Evolutionary conservation across 2,113 vertebrate species (phyloP).

Genomic region (Callionymus lyra): DNA sequence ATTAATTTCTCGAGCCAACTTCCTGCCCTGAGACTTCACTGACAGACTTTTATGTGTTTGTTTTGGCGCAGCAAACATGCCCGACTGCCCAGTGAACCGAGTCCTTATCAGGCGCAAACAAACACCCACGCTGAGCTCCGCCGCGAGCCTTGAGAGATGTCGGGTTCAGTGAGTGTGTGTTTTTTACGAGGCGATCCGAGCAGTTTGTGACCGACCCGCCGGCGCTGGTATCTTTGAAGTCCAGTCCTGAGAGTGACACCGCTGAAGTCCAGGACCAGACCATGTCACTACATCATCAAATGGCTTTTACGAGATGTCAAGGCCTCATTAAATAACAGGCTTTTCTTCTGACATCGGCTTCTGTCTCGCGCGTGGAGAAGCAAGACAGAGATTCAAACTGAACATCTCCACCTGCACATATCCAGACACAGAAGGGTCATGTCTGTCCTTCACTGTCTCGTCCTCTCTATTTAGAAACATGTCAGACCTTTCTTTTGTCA

Average conservation of each 20-base stretch:
- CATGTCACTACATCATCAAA: conserved; percentile 21
- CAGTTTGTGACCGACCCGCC: conserved; percentile 28
- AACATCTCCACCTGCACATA: conserved; percentile 28
- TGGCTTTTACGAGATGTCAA: conserved; percentile 13
- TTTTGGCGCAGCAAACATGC: conserved; percentile 36
- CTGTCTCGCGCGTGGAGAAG: conserved; percentile 7
- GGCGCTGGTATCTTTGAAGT: conserved; percentile 40
- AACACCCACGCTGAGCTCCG: conserved; percentile 39
- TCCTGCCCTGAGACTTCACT: conserved; percentile 40
- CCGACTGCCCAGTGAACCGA: conserved; percentile 42
- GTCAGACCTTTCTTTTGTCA: conserved; percentile 6
- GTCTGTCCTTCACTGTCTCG: conserved; percentile 19
- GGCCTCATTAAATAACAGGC: conserved; percentile 20
- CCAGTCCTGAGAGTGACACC: conserved; percentile 9
- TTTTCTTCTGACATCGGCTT: conserved; percentile 5
- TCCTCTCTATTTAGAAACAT: conserved; percentile 11
- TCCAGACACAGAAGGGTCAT: conserved; percentile 10
- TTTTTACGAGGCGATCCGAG: conserved; percentile 42
- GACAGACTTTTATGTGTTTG: conserved; percentile 52
- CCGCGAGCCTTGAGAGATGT: conserved; percentile 41
- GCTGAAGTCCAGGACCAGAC: conserved; percentile 30
- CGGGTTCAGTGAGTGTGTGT: conserved; percentile 36
- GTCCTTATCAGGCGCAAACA: conserved; percentile 58
- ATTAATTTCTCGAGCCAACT: conserved; percentile 32
- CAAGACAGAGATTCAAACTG: conserved; percentile 27